Conservation (phyloP, 2,888 invertebrate genomes). For the Folsomia candida region DNA sequence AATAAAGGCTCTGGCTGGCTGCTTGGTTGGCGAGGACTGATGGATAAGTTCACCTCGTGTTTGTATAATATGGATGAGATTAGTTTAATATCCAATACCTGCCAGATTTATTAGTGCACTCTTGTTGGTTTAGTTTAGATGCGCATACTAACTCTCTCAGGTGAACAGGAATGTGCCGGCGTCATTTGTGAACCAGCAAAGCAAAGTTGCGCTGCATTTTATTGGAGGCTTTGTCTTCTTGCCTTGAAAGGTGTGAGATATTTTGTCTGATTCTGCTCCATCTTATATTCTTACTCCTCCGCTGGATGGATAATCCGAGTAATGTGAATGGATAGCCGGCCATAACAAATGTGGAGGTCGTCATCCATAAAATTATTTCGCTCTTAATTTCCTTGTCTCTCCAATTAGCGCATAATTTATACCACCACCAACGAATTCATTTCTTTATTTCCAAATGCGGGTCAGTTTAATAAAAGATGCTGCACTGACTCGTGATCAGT, state of each 20-base stretch:
- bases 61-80: not conserved
- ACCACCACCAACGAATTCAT: not conserved
- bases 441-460: too few species aligned
- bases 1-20: too few species aligned
- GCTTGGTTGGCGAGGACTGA: not conserved
- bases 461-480: too few species aligned
- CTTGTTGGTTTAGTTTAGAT: not conserved
- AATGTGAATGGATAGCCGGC: too few species aligned
- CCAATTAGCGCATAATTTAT: too few species aligned
- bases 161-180: not conserved
- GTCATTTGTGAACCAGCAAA: not conserved
- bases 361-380: too few species aligned
- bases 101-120: not conserved
- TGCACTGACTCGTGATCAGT: too few species aligned
- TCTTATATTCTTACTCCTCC: too few species aligned
- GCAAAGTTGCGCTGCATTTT: not conserved
- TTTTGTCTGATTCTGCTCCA: not conserved
- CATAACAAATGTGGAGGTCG: too few species aligned
- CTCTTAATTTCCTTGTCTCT: too few species aligned
- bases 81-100: not conserved
- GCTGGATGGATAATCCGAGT: not conserved
- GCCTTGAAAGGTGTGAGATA: conserved; percentile 1
- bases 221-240: conserved; percentile 6
- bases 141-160: not conserved
- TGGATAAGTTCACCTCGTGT: not conserved